phyloP scores from a whole-genome alignment of 1,140 invertebrate species.

The Sweltsa coloradensis region DNA sequence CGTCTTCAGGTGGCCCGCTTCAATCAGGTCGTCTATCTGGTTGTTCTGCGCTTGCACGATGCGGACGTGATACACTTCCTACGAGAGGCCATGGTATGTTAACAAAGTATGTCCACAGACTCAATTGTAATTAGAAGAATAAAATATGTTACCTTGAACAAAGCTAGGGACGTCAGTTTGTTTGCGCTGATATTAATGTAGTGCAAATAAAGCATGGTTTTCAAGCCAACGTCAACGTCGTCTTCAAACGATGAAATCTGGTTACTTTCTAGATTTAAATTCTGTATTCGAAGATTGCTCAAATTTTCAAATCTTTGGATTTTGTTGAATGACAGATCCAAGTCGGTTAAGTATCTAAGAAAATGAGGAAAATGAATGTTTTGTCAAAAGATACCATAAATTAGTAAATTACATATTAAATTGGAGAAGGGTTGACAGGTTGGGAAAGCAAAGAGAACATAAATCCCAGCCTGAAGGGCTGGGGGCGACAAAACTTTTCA shows the following conservation, averaged over 20 bases:
- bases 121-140: too few relatives aligned
- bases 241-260: conserved; percentile 2
- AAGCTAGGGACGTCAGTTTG: background rate
- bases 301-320: conserved; percentile 6
- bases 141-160: conserved; percentile 8
- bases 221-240: background rate
- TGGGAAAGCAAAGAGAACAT: too few relatives aligned
- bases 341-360: background rate
- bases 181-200: background rate
- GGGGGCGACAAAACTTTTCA: too few relatives aligned
- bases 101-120: too few relatives aligned
- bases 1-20: background rate
- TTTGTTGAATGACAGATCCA: conserved; percentile 1
- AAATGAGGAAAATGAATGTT: too few relatives aligned
- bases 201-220: conserved; percentile 1
- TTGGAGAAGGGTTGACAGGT: background rate
- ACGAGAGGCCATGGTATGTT: too few relatives aligned
- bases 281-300: background rate
- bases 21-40: background rate
- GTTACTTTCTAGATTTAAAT: background rate
- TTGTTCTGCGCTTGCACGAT: background rate
- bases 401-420: background rate
- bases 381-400: too few relatives aligned
- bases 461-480: too few relatives aligned
- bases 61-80: background rate